phyloP scores from a whole-genome alignment of 2,113 vertebrate species.

The Ophiodon elongatus region DNA sequence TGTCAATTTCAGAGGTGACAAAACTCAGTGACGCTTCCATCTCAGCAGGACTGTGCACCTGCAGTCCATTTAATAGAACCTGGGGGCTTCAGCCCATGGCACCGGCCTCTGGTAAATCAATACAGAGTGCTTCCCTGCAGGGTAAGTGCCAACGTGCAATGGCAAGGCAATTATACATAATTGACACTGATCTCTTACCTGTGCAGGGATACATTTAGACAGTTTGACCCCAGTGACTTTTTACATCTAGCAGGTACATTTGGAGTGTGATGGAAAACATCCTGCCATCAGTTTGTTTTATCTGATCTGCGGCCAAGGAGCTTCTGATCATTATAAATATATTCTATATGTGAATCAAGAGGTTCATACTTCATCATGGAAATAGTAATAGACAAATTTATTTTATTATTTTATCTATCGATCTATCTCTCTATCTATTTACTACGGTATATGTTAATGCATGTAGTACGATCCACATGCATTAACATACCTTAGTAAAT shows the following conservation, averaged over 20 bases:
- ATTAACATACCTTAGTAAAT: no score
- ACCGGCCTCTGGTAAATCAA: constrained; percentile 43
- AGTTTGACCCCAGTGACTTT: neutral
- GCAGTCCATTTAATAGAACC: constrained; percentile 40
- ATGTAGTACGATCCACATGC: no score
- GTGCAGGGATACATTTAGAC: neutral
- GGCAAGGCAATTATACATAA: constrained; percentile 16
- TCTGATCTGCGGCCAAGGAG: neutral
- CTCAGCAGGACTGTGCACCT: constrained; percentile 48
- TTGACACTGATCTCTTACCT: constrained; percentile 1
- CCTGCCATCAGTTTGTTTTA: neutral
- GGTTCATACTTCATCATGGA: neutral
- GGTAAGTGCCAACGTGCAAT: constrained; percentile 7
- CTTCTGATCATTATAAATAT: neutral
- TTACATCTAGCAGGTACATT: neutral
- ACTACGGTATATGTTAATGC: no score
- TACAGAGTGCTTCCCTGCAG: constrained; percentile 18
- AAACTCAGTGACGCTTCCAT: constrained; percentile 50
- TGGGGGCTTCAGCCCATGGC: constrained; percentile 22
- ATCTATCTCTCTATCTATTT: no score
- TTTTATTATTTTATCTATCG: no score
- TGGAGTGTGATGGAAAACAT: neutral
- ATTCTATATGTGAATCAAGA: neutral
- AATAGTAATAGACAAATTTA: neutral
- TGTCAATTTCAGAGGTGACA: constrained; percentile 18